Percentiles rank a stretch among this genome's conserved stretches.
Conservation (phyloP, 2,113 vertebrate genomes). For the Brachirus orientalis region DNA sequence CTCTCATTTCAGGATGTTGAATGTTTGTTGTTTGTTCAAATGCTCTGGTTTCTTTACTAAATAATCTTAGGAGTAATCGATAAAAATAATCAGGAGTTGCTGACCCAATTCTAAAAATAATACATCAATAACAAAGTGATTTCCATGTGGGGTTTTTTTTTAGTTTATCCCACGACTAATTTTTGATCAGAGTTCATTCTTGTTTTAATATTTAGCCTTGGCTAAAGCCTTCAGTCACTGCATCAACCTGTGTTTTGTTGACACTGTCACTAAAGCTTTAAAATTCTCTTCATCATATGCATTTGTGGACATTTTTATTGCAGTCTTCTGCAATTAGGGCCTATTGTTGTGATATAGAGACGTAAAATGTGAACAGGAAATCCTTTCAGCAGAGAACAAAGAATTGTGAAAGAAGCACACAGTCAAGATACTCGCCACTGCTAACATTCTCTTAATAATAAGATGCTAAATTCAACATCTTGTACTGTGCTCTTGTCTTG, state of each 20-base stretch:
- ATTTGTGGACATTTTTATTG: no score
- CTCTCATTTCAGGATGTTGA: no score
- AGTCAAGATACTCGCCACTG: conserved; percentile 5
- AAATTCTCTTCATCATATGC: conserved; percentile 10
- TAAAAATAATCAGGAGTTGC: no score
- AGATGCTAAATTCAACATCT: neutral
- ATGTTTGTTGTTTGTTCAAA: no score
- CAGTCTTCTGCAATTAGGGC: no score
- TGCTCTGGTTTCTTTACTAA: no score
- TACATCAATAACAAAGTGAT: neutral
- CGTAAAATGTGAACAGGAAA: conserved; percentile 1
- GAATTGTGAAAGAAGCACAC: conserved; percentile 4
- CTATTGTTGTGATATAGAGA: neutral
- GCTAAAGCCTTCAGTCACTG: no score
- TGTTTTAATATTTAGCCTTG: no score
- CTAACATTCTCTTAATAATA: neutral
- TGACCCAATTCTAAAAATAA: neutral
- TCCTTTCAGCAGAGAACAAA: conserved; percentile 6
- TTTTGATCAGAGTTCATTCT: neutral
- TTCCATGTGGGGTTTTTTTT: neutral
- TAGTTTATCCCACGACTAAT: neutral
- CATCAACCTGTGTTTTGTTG: no score
- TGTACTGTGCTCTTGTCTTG: conserved; percentile 1
- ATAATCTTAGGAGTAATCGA: no score
- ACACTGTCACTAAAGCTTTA: conserved; percentile 7